Evolutionary conservation across 2,888 invertebrate genomes (phyloP), one percentile per base, ranked within the genome.

Genomic region (Limenitis camilla): DNA sequence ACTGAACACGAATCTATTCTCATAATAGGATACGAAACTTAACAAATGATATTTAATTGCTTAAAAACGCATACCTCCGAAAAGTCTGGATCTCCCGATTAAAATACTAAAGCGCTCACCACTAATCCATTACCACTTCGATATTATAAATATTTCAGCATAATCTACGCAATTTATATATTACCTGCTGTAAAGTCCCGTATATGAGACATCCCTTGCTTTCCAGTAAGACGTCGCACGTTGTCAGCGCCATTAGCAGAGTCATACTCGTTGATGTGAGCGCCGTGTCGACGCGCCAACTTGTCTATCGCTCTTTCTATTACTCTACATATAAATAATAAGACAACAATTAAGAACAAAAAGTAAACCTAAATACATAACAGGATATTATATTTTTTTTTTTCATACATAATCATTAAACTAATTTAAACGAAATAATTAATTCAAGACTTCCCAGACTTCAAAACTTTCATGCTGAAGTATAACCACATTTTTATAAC

Each of bases 231-330:
- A 49, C 99, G 93, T 50, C 95, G 91, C 61, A 92, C 96, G 81
- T 99, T 99, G 88, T 99, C 99, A 61, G 93, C 92, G 32, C 99
- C 99, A 71, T 94, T 93, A 60, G 94, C 92, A 1, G 97, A 98
- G 78, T 99, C 99, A 73, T 99, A 99, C 60, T 96, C 96, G 68
- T 93, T 92, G 74, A 99, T 98, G 80, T 99, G 99, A 42, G 93
- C 92, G 8, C 92, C 90, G 74, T 99, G 99, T 53, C 94, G 91
- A 60, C 94, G 93, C 53, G 96, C 93, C 62, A 99, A 86, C 78
- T 95, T 96, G 74, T 97, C 96, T 70, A 99, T 98, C 2, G 98
- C 98, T 56, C 92, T 92, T 74, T 99, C 95, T 62, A 99, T 98
- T 65, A 93, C 95, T 61, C 94, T 95, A 77, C 5, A 49, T 39